phyloP scores from a whole-genome alignment of 2,113 vertebrate species.

The Gallinago undulata region DNA sequence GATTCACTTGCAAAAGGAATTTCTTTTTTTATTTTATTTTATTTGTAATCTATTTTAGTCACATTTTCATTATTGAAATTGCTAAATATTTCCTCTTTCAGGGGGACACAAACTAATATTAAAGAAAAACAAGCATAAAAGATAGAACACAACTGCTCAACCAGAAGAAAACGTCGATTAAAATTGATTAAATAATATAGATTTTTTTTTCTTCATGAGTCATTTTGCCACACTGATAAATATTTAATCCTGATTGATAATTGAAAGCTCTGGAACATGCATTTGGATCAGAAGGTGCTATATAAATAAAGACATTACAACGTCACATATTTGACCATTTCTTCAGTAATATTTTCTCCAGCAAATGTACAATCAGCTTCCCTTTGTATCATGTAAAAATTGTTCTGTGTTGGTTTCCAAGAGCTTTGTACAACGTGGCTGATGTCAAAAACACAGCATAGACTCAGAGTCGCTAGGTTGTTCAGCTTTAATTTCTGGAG shows the following conservation, averaged over 20 bases:
- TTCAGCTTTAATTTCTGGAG: conserved; percentile 87
- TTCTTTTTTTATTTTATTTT: not conserved
- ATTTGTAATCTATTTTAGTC: not conserved
- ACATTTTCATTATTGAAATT: not conserved
- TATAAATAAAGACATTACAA: conserved; percentile 24
- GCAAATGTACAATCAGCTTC: conserved; percentile 8
- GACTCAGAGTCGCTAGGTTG: conserved; percentile 38
- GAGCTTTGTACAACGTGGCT: conserved; percentile 16
- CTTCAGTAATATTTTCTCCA: conserved; percentile 21
- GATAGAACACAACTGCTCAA: not conserved
- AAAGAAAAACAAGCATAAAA: not conserved
- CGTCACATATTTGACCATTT: conserved; percentile 5
- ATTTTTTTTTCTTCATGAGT: not conserved
- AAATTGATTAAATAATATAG: conserved; percentile 13
- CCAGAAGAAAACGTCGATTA: not conserved
- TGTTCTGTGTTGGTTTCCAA: conserved; percentile 33
- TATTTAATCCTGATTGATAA: conserved; percentile 35
- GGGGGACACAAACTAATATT: not conserved
- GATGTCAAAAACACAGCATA: conserved; percentile 46
- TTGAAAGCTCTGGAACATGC: not conserved
- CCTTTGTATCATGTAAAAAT: conserved; percentile 21
- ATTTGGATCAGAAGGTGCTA: conserved; percentile 13
- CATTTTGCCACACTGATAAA: not conserved
- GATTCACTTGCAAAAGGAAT: not conserved
- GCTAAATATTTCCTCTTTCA: not conserved